Conservation (phyloP, 2,113 vertebrate species). For the Mastomys natalensis region DNA sequence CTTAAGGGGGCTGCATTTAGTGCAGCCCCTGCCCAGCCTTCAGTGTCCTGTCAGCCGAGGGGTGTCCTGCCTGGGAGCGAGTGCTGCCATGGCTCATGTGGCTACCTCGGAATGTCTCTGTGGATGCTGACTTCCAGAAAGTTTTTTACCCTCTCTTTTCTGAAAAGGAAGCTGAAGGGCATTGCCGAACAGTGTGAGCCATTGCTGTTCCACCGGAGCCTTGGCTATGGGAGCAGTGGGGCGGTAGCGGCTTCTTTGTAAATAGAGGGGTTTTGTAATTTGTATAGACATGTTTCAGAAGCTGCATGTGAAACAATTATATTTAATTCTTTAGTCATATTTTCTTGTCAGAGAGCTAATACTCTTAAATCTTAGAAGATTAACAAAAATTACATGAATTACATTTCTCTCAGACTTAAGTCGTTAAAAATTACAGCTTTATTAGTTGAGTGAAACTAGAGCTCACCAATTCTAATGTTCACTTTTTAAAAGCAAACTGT, state of each 20-base stretch:
- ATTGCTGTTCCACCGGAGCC: neutral
- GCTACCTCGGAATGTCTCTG: neutral
- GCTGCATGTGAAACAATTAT: constrained; percentile 30
- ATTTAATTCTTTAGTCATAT: constrained; percentile 54
- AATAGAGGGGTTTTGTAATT: constrained; percentile 18
- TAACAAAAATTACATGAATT: constrained; percentile 54
- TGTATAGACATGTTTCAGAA: constrained; percentile 53
- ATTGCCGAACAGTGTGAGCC: neutral
- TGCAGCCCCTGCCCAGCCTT: neutral
- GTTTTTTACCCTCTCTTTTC: neutral
- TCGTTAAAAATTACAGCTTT: constrained; percentile 48
- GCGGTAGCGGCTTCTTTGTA: neutral
- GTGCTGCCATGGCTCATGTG: too few species aligned
- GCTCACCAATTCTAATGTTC: constrained; percentile 5
- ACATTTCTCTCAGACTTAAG: constrained; percentile 39
- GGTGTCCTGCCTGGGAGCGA: neutral
- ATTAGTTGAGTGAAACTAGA: constrained; percentile 40
- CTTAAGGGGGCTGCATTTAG: neutral
- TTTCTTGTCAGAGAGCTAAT: constrained; percentile 49
- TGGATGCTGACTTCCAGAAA: neutral
- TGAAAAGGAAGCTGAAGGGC: neutral
- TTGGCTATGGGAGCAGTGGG: neutral
- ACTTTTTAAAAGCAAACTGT: constrained; percentile 1
- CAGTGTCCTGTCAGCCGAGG: neutral
- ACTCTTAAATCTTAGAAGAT: constrained; percentile 30